Evolutionary conservation across 2,113 vertebrate genomes (phyloP), one percentile per base, ranked within the genome.

Genomic region (Plestiodon gilberti): DNA sequence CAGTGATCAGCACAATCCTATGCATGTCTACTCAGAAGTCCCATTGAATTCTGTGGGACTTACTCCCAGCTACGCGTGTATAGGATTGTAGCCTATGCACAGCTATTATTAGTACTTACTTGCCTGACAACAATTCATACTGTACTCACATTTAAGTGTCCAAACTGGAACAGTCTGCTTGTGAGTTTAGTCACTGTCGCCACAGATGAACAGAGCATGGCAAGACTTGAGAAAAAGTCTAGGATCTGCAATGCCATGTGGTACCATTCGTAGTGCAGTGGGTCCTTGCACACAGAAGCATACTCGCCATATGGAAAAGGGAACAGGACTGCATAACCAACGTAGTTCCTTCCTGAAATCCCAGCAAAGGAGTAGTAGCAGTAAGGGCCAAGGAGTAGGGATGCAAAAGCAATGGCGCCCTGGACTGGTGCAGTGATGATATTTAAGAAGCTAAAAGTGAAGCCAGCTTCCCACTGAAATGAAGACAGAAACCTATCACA

Each of bases 391-490:
- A 94, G 94, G 52, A 96, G 89, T 55, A 90, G 89, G 33, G 94
- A 92, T 69, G 88, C 61, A 90, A 96, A 9, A 14, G 95, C 91
- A 15, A 95, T 20, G 57, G 79, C 75, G 79, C 96, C 93, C 61
- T 95, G 95, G n/a, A 95, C 64, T 1, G 91, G 83, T 28, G 90
- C 22, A 10, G 87, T 86, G 2, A 79, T 57, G 62, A 92, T 65
- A 87, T 84, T 96, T 90, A 92, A 84, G 38, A 92, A 83, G 91
- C 93, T 65, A 9, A 96, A 93, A 81, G 81, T 77, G 48, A 95
- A 94, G 38, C 81, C 69, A 38, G 90, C 89, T 88, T 96, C 95
- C 93, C 92, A 91, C 93, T 95, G 93, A 84, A 96, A 93, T 57
- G 7, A 69, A 95, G 92, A 83, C 81, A 92, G 85, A 96, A 92